Base-by-base conservation (phyloP, 2,797 vertebrate genomes). In the Trachops cirrhosus region DNA sequence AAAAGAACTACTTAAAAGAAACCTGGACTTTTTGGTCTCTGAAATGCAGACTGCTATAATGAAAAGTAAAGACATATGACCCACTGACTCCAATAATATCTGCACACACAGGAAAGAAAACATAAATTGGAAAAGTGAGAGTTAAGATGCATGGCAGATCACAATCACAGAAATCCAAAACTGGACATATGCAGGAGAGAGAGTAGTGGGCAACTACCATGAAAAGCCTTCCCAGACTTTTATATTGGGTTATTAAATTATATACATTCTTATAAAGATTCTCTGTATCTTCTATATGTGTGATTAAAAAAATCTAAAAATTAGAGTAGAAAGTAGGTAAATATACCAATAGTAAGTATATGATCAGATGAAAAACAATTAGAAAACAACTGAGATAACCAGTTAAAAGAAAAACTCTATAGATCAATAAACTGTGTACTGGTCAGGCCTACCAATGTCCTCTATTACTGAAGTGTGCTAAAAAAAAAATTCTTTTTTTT, bases 291-390 rank as follows among this genome's bases (percentile, higher is more conserved):
- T 62, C 5, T 64, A 64, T 64, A 32, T 16, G 18, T 75, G 2
- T 67, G 14, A 11, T 77, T 78, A 91, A 41, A 86, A 95, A 96
- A 90, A 91, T 15, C 21, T 48, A 26, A 83, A 80, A 71, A 89
- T 68, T 19, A 86, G 18, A 89, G 18, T 15, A 85, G 21, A 29
- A 88, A 57, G 16, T 15, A 89, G 29, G 26, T 50, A 68, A 62
- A 83, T 24, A 14, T 46, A 83, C 74, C 11, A 92, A 24, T 32
- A 48, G 89, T 48, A 95, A 86, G 21, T 4, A 78, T 59, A 70
- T 16, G 21, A 77, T 64, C 29, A 92, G 64, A 59, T 39, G 32
- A 37, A 52, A 79, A 68, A 64, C 34, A 70, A 24, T 41, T 19
- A 57, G 29, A 57, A 68, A 90, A 85, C 50, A 68, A 59, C 0